These are phyloP conservation scores for Proteles cristata DNA, from an alignment of 2,113 vertebrate genomes.

Conservation along the genomic window DNA sequence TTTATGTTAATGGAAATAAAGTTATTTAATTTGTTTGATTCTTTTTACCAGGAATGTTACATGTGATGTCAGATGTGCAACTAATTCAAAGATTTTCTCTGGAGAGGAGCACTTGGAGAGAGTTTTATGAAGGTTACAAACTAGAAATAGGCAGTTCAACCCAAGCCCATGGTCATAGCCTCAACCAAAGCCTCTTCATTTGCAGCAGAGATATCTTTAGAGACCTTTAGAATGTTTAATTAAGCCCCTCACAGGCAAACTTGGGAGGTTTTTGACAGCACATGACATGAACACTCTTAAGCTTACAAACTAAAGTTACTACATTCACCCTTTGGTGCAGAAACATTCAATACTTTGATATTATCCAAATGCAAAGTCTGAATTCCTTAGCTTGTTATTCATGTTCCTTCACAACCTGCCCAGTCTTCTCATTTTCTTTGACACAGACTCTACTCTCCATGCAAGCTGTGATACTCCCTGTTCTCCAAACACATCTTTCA, in stretches of 20 bases:
- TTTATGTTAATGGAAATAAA: conserved; percentile 44
- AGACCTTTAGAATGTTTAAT: not conserved
- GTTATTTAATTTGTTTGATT: not conserved
- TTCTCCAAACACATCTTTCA: not conserved
- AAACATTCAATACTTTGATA: not conserved
- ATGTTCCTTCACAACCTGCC: not conserved
- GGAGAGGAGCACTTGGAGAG: not conserved
- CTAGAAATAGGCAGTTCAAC: not conserved
- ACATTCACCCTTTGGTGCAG: not conserved
- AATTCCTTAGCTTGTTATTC: not conserved
- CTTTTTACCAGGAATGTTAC: conserved; percentile 21
- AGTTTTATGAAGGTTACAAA: not conserved
- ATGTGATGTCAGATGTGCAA: not conserved
- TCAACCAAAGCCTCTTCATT: not conserved
- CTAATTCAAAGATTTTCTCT: conserved; percentile 2
- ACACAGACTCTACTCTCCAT: not conserved
- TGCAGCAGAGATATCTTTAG: not conserved
- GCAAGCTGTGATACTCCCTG: not conserved
- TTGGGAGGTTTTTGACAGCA: not conserved
- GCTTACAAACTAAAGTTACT: not conserved
- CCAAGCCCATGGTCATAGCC: not conserved
- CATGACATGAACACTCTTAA: not conserved
- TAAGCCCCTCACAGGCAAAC: not conserved
- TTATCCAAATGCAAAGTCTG: not conserved
- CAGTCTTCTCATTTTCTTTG: not conserved